These are phyloP conservation scores for Hermetia illucens DNA, from an alignment of 1,140 invertebrate species.

Conservation along the genomic window DNA sequence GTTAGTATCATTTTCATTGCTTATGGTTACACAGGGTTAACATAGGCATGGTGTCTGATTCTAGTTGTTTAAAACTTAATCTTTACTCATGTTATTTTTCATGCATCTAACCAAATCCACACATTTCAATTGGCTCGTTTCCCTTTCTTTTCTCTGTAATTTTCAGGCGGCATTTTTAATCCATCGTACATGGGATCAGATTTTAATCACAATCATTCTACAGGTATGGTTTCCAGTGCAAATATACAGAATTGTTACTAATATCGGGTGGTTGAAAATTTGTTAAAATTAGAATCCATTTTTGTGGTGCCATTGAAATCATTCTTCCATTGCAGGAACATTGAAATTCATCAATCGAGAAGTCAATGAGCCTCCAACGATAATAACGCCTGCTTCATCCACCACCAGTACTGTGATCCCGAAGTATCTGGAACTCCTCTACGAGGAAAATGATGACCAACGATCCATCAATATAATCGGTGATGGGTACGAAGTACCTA, in stretches of 20 bases:
- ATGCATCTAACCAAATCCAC: no score
- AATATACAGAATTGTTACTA: neutral
- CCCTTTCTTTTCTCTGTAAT: neutral
- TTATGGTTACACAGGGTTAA: no score
- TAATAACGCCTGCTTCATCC: constrained; percentile 6
- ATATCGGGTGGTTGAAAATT: constrained; percentile 4
- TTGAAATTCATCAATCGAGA: constrained; percentile 2
- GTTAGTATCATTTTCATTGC: constrained; percentile 1
- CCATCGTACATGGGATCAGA: constrained; percentile 5
- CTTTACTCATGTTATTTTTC: no score
- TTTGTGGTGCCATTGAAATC: constrained; percentile 17
- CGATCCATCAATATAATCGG: constrained; percentile 2
- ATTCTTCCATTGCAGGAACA: constrained; percentile 15
- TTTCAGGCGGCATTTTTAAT: constrained; percentile 6
- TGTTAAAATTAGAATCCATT: constrained; percentile 15
- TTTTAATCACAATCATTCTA: constrained; percentile 3
- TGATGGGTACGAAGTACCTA: constrained; percentile 7
- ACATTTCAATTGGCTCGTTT: neutral
- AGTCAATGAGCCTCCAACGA: constrained; percentile 7
- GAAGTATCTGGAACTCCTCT: constrained; percentile 35
- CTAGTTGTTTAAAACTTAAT: no score
- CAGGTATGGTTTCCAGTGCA: constrained; percentile 1
- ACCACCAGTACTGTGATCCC: constrained; percentile 12
- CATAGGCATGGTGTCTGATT: no score
- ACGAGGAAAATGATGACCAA: constrained; percentile 17